Evolutionary conservation across 2,888 invertebrate species (phyloP), one percentile per base, ranked within the genome.

Genomic region (Diadegma fenestrale): DNA sequence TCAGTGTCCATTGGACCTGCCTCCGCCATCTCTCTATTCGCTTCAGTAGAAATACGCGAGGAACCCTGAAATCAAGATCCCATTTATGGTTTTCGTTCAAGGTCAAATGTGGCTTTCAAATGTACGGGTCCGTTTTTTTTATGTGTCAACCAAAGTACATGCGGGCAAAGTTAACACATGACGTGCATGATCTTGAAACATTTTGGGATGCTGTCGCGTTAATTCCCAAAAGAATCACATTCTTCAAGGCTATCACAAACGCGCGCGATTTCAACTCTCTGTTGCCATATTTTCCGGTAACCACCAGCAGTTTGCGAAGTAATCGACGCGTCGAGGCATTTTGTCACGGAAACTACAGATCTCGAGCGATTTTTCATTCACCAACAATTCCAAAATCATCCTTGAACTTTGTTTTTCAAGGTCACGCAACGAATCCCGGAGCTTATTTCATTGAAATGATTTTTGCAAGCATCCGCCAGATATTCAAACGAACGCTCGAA

Each of bases 41-140:
- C 51, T 81, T 80, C 87, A 88, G 77, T 86, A 88, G 86, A 85
- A 87, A 76, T 88, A 88, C 51, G 87, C 63, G 69, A 85, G 85
- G 73, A 88, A 87, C 43, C 88, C 88, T 88, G 85, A 54, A 88
- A 87, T 41, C 43, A 43, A 61, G 63, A 19, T 41, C 30, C 33
- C 69, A 61, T 75, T 6, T 81, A 33, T 79, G 63, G 66, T n/a
- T 76, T 85, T 26, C 26, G 17, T 17, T 79, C 66, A 75, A 80
- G 81, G 76, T 85, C 71, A 78, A 61, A 68, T 14, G n/a, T 14
- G 17, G n/a, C 45, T 19, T 61, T n/a, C 30, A 48, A 48, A 12
- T 22, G 22, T 43, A 22, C 43, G 17, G 1, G 6, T 76, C 6
- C 2, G 26, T 37, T 14, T 58, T 68, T 2, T 26, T 19, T 7